These are phyloP conservation scores for Thermophis baileyi DNA, from an alignment of 2,113 vertebrate genomes.

Conservation along the genomic window DNA sequence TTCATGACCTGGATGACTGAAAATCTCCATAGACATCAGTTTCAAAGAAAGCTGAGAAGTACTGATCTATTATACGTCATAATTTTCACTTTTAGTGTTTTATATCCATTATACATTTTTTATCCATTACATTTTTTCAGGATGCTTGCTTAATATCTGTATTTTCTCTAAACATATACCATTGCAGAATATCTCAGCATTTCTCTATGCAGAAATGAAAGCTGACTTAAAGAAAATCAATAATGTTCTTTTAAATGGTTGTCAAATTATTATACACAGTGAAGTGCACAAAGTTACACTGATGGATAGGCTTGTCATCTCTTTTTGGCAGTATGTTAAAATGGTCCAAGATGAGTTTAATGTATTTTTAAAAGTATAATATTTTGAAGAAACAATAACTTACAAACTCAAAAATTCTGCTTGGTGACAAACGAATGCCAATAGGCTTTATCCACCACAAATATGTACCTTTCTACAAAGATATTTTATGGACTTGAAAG, in stretches of 20 bases:
- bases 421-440: slow-evolving; percentile 28
- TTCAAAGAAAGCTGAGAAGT: not conserved
- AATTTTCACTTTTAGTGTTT: not conserved
- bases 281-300: slow-evolving; percentile 12
- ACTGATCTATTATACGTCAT: not conserved
- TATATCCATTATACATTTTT: not conserved
- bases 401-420: slow-evolving; percentile 11
- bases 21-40: not conserved
- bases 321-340: slow-evolving; percentile 16
- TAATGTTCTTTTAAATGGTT: not conserved
- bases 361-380: slow-evolving; percentile 31
- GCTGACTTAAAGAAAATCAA: not conserved
- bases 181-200: not conserved
- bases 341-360: slow-evolving; percentile 5
- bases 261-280: slow-evolving; percentile 7
- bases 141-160: not conserved
- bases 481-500: slow-evolving; percentile 31
- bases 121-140: not conserved
- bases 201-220: slow-evolving; percentile 29
- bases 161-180: not conserved
- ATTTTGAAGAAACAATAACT: slow-evolving; percentile 24
- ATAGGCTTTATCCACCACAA: slow-evolving; percentile 25
- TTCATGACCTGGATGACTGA: not conserved
- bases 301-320: not conserved
- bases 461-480: not conserved